Base-by-base conservation (phyloP, 2,888 invertebrate genomes). In the Bombylius major region DNA sequence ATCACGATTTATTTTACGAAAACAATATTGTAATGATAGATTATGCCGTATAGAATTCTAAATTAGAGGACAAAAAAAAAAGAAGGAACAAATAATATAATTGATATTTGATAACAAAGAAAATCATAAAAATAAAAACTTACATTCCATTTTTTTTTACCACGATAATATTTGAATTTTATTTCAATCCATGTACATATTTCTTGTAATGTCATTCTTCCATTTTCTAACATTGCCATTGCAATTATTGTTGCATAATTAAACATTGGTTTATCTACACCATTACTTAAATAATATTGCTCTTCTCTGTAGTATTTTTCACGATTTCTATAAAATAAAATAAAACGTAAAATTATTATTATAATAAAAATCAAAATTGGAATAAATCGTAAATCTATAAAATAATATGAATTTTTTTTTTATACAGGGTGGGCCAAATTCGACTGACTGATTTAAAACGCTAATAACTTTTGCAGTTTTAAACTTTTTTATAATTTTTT, bases 191-290 rank as follows among this genome's bases (percentile, higher is more conserved):
- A 74, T 6, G 69, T 60, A 55, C 73, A 74, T 49, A 74, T 72
- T 57, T 74, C 69, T 52, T 73, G 71, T 4, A 74, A 62, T 3
- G 74, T 74, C 52, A 71, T 68, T 5, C 69, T 62, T 4, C 73
- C 73, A 53, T 69, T 69, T 53, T 73, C 71, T 9, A 74, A 57
- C 70, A 74, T 72, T 9, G 72, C 73, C 74, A 74, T 74, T 3
- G 71, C 74, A 48, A 74, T 74, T 5, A 74, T 73, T 60, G 73
- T 71, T 0, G 74, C 72, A 57, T 74, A 74, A 56, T 74, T 74
- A 54, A 73, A 74, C 1, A 73, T 72, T 1, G 74, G 74, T 50
- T 74, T 74, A n/a, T 69, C 68, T 3, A 62, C 61, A 4, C 67
- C 60, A 57, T 72, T 66, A 1, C 64, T 67, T 61, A 67, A 67